Conservation (phyloP, 2,113 vertebrate genomes). For the Irena cyanogastra region DNA sequence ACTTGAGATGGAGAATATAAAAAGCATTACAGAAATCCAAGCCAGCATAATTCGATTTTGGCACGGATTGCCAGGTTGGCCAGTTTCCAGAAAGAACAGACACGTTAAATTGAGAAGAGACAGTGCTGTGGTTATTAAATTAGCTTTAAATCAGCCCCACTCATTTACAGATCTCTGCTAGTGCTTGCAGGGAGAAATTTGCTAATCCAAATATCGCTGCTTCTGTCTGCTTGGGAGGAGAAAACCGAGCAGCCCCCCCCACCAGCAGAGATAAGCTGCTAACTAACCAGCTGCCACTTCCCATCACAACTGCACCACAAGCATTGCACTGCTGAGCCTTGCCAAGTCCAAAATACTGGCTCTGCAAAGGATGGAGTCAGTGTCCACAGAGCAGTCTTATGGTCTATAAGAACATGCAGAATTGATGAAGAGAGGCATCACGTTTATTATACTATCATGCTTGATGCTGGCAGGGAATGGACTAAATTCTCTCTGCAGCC, state of each 20-base stretch:
- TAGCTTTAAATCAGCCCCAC: conserved; percentile 55
- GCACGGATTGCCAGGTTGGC: conserved; percentile 55
- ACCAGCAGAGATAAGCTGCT: background rate
- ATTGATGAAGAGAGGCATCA: background rate
- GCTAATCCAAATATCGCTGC: background rate
- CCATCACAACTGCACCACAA: background rate
- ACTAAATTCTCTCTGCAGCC: background rate
- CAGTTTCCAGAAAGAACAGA: conserved; percentile 61
- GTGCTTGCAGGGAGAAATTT: background rate
- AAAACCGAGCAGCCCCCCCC: background rate
- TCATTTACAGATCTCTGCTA: conserved; percentile 37
- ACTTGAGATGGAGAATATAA: conserved; percentile 62
- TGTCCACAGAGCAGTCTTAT: background rate
- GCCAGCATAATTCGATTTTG: conserved; percentile 50
- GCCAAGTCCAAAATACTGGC: background rate
- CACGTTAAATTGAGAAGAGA: conserved; percentile 67
- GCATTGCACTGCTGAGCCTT: background rate
- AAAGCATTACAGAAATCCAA: conserved; percentile 63
- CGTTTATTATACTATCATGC: background rate
- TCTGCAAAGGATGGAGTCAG: background rate
- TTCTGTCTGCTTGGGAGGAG: background rate
- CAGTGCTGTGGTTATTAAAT: conserved; percentile 55
- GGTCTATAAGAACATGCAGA: background rate
- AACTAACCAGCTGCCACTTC: background rate
- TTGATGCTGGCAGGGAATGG: background rate